Evolutionary conservation across 2,113 vertebrate species (phyloP), one percentile per base, ranked within the genome.

Genomic region (Aphyosemion australe): DNA sequence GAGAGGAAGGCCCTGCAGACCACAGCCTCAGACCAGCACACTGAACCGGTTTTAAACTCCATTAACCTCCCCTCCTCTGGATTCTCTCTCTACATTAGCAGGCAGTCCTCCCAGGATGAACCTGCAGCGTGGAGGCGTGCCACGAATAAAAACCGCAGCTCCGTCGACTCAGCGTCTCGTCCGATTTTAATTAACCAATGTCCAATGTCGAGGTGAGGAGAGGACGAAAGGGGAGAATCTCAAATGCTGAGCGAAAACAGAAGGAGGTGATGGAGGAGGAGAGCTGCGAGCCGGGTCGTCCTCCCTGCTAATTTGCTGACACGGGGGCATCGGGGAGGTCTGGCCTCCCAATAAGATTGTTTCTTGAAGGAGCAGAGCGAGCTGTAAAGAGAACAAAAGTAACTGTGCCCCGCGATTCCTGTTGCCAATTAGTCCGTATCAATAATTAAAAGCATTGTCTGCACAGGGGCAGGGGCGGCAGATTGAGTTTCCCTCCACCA

Each of bases 361-460:
- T 92, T 93, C 89, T 94, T 95, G 92, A 93, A 94, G 94, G 90
- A 94, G 93, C 91, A 89, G 91, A 88, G 90, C 91, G 92, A 93
- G 92, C 91, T 91, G 93, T 90, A 92, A 93, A 91, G 88, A 91
- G 92, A 94, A 96, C 95, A 95, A 95, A 96, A 93, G 94, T 93
- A 93, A 92, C 90, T 89, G 92, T 94, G 94, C 94, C 94, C 94
- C 86, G 59, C 83, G 93, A 95, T 94, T 93, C 95, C 95, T 97
- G 95, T 97, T 92, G 95, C 95, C 95, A 97, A 97, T 97, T 97
- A 97, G 94, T 94, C 92, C 69, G 74, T 93, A 97, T 97, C 93
- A 97, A 97, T 97, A 96, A 94, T 97, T 96, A 94, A 97, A 90
- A 90, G 93, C 91, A 92, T 94, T 94, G 92, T 90, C 93, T 94